phyloP scores from a whole-genome alignment of 2,113 vertebrate species.

The Vanacampus margaritifer region DNA sequence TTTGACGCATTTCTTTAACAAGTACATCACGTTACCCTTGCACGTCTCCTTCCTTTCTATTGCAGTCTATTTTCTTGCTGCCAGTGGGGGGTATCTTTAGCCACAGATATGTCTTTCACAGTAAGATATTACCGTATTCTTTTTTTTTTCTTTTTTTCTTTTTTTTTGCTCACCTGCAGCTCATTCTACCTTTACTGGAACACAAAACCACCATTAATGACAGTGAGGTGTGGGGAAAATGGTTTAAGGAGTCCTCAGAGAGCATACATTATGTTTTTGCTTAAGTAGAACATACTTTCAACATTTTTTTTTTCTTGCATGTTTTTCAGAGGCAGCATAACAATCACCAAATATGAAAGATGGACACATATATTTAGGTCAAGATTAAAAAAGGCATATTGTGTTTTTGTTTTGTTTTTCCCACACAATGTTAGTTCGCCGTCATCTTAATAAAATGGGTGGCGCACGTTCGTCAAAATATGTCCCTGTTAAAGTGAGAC shows the following conservation, averaged over 20 bases:
- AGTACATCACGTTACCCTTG: constrained; percentile 22
- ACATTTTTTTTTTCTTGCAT: not conserved
- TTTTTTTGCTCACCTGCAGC: constrained; percentile 22
- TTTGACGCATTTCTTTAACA: constrained; percentile 13
- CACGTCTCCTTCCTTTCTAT: constrained; percentile 30
- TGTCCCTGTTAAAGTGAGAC: too few species aligned
- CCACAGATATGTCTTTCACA: not conserved
- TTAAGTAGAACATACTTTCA: not conserved
- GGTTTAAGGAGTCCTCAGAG: not conserved
- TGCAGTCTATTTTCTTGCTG: constrained; percentile 33
- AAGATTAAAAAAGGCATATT: not conserved
- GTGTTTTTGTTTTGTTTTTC: not conserved
- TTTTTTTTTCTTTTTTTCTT: too few species aligned
- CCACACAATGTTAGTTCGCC: not conserved
- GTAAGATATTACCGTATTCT: constrained; percentile 10
- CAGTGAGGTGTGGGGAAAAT: not conserved
- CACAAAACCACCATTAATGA: constrained; percentile 12
- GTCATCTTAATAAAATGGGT: too few species aligned
- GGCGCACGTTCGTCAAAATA: too few species aligned
- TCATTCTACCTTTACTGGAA: constrained; percentile 5
- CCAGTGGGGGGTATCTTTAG: constrained; percentile 18
- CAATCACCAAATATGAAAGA: not conserved
- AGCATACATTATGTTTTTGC: not conserved
- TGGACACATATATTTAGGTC: not conserved
- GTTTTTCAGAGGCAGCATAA: not conserved